Evolutionary conservation across 2,113 vertebrate genomes (phyloP).

Genomic region (Phyllostomus hastatus): DNA sequence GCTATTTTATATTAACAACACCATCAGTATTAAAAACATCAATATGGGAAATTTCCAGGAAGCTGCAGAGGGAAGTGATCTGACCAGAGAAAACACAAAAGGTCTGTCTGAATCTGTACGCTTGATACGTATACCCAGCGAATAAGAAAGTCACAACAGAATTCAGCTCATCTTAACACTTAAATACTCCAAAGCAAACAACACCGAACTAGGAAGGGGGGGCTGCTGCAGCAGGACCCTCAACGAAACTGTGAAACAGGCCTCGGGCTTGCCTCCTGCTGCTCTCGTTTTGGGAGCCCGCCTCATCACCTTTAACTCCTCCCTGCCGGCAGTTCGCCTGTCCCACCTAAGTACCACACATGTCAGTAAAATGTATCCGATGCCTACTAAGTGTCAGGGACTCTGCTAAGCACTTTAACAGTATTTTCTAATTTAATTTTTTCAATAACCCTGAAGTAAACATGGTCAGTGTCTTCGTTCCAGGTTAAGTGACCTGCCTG

Average conservation of each 20-base stretch:
- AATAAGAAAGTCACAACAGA: background rate
- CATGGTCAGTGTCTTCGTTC: background rate
- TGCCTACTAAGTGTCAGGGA: background rate
- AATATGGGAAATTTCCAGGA: background rate
- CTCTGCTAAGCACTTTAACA: background rate
- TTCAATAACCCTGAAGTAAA: background rate
- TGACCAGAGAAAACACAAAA: background rate
- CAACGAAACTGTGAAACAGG: background rate
- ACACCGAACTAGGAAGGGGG: background rate
- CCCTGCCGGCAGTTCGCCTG: background rate
- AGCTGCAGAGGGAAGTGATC: background rate
- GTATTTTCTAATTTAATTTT: slow-evolving; percentile 26
- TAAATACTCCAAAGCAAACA: background rate
- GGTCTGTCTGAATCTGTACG: background rate
- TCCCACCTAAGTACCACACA: background rate
- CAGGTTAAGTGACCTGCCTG: background rate
- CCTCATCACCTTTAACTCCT: background rate
- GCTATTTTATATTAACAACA: background rate
- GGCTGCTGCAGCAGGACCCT: background rate
- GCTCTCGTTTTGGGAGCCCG: background rate
- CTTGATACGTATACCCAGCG: background rate
- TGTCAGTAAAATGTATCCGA: background rate
- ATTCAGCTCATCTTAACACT: background rate
- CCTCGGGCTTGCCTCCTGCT: background rate
- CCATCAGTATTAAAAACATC: background rate